Base-by-base conservation (phyloP, 2,113 vertebrate genomes). In the Platanista minor region DNA sequence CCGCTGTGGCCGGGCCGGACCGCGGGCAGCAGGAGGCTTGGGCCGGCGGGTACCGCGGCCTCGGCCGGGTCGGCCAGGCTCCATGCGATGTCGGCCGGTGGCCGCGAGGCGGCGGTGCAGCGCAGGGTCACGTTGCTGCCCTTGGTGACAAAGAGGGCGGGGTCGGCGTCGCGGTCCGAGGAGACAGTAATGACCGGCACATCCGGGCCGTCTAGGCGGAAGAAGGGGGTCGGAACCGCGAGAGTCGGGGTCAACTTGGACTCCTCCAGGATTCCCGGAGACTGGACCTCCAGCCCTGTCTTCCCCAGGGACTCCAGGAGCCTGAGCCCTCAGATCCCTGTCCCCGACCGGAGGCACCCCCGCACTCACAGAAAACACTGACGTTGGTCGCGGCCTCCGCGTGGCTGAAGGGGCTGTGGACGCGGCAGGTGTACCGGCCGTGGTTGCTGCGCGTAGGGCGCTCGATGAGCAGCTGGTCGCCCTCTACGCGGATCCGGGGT, bases 201-300 rank as follows among this genome's bases (percentile, higher is more conserved):
- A 41, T 98, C 98, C 0, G 98, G 98, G 54, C 98, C 98, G 27
- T 98, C 98, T 98, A 82, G 17, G 11, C n/a, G n/a, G 43, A n/a
- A 11, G 61, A 33, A n/a, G 29, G 12, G 29, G 57, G 36, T 67
- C 59, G 31, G 46, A 25, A 46, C 17, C 29, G 15, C 36, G 33
- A 25, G 62, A 13, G 29, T 52, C 41, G 3, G 39, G 43, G 18
- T 77, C 82, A 52, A 27, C 2, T 4, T 17, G 43, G 46, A 29
- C 33, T 1, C 61, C 71, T 31, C 75, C 43, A 29, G 33, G 59
- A 31, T 5, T 78, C 25, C 9, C 1, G 1, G 74, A 39, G n/a
- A 36, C 69, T 9, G 10, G 61, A 33, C 15, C 49, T 31, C 33
- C 57, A 14, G 10, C 41, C 62, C 20, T 6, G 21, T 18, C 9